Base-by-base conservation (phyloP, 2,888 invertebrate species). In the Phasia obesa region DNA sequence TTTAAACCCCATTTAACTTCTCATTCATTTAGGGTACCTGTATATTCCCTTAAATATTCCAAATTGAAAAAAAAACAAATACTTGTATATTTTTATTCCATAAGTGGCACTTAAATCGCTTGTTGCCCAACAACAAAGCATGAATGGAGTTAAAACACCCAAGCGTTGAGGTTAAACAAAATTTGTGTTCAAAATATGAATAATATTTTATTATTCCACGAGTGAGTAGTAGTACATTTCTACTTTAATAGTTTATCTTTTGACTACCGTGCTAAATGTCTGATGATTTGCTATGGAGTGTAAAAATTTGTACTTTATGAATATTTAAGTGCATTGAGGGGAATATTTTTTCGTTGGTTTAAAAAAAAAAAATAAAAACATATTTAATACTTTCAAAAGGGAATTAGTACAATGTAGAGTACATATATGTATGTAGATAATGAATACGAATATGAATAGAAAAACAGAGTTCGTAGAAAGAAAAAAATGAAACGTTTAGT, bases 301-400 rank as follows among this genome's bases (percentile, higher is more conserved):
- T 25, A 27, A 19, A 23, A 35, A 35, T 65, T 59, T 38, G 31
- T 38, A 51, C 73, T 82, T 82, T 74, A 78, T 78, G 77, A 82
- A 77, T 77, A 77, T 82, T 77, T 78, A 78, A 78, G 77, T 74
- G 67, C 77, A 74, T 69, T 81, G 70, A 70, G 51, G 75, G 49
- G 42, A 70, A n/a, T n/a, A 1, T 60, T 42, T 60, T 42, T 9
- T 1, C 11, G 11, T 35, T 35, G 2, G 11, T 3, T 35, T 35
- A 42, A 23, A 23, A 35, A 9, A 44, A 62, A 17, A 47, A 42
- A 23, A 9, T 19, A 42, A 62, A 53, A 44, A 55, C 55, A 53
- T 44, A 55, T 64, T 74, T 64, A 55, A 44, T 55, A 44, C 55
- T 59, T 74, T 64, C 64, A 64, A 74, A 74, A 64, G 64, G 74